Base-by-base conservation (phyloP, 2,797 vertebrate genomes). In the Poecilia wingei region DNA sequence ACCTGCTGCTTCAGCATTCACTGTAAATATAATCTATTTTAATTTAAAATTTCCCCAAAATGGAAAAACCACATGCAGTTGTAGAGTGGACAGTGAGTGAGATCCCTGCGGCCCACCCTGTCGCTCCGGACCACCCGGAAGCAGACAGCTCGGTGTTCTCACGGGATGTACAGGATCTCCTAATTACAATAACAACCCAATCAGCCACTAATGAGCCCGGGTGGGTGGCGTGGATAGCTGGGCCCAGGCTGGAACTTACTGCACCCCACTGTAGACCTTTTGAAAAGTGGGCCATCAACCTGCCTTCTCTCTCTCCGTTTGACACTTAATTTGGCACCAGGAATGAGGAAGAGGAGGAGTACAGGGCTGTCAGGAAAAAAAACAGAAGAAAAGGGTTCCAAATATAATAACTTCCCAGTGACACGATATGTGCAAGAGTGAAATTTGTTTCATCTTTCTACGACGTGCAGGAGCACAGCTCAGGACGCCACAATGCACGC, bases 321-420 rank as follows among this genome's bases (percentile, higher is more conserved):
- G 91, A 90, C 93, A 94, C 91, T 93, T 94, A 92, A 93, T 94
- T 92, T 93, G 92, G 88, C 90, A 93, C 86, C 86, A 91, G 92
- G 92, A 92, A 93, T 90, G 91, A 90, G 82, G 79, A 85, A 76
- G 77, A 71, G 66, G 77, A 28, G 78, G 74, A 71, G 46, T 59
- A 81, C 72, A 22, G 3, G 28, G 43, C n/a, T 6, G 51, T 82
- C 78, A 79, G 64, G 87, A 82, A 89, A 89, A 6, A 82, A 88
- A 89, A 90, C 83, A 88, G 83, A 81, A 88, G 28, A 39, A 36
- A 18, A 20, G 36, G 2, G 36, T 22, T 43, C 13, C 39, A 45
- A 47, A 1, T 16, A 41, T 1, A 1, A 72, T 36, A 72, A 72
- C 55, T 64, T 16, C 36, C 18, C 36, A 70, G 25, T 25, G 25